A percentile compares a stretch with the other conserved stretches of the same genome.
Evolutionary conservation across 1,140 invertebrate species (phyloP).

Genomic region (Radopholus similis): DNA sequence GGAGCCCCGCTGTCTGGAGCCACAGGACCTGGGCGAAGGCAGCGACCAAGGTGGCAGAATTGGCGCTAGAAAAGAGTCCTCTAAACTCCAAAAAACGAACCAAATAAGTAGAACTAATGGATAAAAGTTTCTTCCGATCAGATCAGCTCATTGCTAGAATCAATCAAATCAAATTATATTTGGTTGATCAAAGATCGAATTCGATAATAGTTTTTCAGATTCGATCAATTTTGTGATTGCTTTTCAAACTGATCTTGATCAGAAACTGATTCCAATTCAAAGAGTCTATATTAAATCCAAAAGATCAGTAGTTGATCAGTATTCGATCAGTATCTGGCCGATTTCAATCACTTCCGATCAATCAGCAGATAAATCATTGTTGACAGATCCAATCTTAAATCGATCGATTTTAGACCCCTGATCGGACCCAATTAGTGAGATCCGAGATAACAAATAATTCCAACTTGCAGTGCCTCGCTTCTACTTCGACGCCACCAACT

Average conservation of each 20-base stretch:
- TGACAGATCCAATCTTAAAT: neutral
- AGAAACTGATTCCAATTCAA: no score
- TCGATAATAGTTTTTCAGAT: neutral
- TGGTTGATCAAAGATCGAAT: neutral
- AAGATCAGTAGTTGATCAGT: neutral
- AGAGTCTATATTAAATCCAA: neutral
- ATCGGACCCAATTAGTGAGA: no score
- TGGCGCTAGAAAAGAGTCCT: neutral
- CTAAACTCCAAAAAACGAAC: no score
- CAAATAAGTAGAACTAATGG: neutral
- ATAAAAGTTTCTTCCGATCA: neutral
- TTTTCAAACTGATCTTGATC: neutral
- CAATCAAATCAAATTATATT: neutral
- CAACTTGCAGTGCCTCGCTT: conserved; percentile 21
- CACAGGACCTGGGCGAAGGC: neutral
- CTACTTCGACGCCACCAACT: conserved; percentile 21
- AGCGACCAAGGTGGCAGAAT: neutral
- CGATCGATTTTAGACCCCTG: no score
- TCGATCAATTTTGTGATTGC: neutral
- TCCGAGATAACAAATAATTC: neutral
- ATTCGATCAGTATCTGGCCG: neutral
- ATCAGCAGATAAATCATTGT: neutral
- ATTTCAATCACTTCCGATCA: neutral
- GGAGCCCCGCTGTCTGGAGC: conserved; percentile 11
- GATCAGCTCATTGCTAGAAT: no score